Conservation (phyloP, 2,113 vertebrate species). For the Phylloscopus whistleri region DNA sequence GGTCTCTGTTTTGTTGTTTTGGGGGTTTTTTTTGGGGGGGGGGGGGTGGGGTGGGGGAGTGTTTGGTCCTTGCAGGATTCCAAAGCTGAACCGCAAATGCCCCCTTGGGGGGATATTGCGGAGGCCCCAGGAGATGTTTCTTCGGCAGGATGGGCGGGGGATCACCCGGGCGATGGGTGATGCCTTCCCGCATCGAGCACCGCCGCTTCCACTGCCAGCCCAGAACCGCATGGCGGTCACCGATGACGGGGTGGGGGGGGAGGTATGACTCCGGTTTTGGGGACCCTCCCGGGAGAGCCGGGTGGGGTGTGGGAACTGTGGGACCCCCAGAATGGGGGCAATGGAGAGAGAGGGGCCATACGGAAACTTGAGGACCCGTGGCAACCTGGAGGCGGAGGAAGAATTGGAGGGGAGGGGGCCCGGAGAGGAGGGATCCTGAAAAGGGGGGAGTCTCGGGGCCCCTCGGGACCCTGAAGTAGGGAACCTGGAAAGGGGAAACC, state of each 20-base stretch:
- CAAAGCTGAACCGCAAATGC: background rate
- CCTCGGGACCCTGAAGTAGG: background rate
- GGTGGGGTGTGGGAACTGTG: background rate
- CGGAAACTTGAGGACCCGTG: background rate
- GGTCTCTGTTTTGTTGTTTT: background rate
- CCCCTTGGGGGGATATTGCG: background rate
- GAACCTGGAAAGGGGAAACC: background rate
- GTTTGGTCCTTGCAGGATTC: background rate
- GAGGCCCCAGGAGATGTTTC: background rate
- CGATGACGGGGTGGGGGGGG: too few species aligned
- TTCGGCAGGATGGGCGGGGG: background rate
- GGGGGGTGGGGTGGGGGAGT: too few species aligned
- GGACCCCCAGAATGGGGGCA: background rate
- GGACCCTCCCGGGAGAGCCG: background rate
- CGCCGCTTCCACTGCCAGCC: background rate
- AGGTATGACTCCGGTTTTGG: background rate
- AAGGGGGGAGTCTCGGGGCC: background rate
- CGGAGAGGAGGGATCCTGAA: background rate
- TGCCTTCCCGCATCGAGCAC: too few species aligned
- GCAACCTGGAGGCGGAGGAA: background rate
- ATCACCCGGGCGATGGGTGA: too few species aligned
- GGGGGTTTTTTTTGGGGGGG: too few species aligned
- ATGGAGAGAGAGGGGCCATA: background rate
- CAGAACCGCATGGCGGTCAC: rapidly evolving
- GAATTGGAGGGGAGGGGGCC: background rate